Evolutionary conservation across 2,797 vertebrate species (phyloP), one percentile per base, ranked within the genome.

Genomic region (Anableps anableps): DNA sequence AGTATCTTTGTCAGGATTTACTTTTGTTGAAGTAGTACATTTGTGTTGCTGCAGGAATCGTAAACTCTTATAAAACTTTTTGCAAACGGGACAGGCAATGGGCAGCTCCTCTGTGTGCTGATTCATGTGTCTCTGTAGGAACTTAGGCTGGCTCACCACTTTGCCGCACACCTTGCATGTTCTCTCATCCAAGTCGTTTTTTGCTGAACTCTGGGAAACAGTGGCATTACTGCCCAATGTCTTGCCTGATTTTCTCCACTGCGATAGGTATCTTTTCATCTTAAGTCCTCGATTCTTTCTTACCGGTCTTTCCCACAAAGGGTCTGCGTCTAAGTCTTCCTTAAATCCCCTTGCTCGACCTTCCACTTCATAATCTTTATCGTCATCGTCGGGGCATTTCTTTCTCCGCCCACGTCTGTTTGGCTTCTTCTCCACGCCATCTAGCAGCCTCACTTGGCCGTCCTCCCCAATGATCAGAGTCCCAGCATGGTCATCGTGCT

Each of bases 201-300:
- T 89, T 19, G 72, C 47, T 1, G 85, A 79, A 62, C 0, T 64
- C 21, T 72, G 78, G 55, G 85, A n/a, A 43, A 45, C 58, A 1
- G 88, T 17, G 55, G 81, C 1, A 14, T 34, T 80, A 2, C 70
- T 14, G 47, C 80, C 53, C 14, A 80, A 85, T 0, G 86, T 66
- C 78, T 90, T 92, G 62, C 87, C 88, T 0, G 92, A 78, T 78
- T 88, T 94, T 48, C 86, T 93, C 92, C 93, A 94, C 85, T 95
- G 94, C 0, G 93, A 93, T 71, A 95, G 82, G 45, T 93, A 94
- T 1, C 90, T 81, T 36, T 94, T 95, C 94, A 95, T 95, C 86
- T 94, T 94, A 14, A 95, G 92, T 0, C 94, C 94, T 0, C 94
- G 86, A 83, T 95, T 95, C 84, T 93, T 93, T 53, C 94, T 81